Conservation (phyloP, 2,797 vertebrate genomes). For the Clarias platycephalus region DNA sequence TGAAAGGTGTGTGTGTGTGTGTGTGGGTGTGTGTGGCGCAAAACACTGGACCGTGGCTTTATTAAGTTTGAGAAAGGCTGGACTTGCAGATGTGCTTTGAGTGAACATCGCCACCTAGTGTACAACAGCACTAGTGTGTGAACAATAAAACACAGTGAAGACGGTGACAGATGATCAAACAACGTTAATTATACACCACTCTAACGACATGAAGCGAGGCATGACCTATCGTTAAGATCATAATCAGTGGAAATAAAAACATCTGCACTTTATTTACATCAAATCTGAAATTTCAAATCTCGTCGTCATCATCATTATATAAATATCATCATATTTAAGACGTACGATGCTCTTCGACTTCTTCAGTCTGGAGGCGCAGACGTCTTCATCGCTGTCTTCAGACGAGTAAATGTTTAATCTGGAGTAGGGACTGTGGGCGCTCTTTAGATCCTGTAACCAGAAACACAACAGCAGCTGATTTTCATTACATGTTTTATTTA, state of each 20-base stretch:
- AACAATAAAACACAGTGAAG: too few species aligned
- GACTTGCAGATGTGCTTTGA: background rate
- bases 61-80: too few species aligned
- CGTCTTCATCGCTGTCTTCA: conserved; percentile 41
- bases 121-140: background rate
- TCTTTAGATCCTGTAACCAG: conserved; percentile 14
- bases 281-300: background rate
- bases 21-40: too few species aligned
- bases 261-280: background rate
- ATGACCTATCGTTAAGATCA: background rate
- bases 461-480: background rate
- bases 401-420: conserved; percentile 41
- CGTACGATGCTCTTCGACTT: conserved; percentile 45
- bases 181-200: background rate
- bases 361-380: conserved; percentile 36
- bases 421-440: background rate
- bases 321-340: background rate
- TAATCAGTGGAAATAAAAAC: background rate
- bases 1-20: too few species aligned
- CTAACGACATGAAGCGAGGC: background rate
- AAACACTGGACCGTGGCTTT: too few species aligned
- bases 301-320: too few species aligned
- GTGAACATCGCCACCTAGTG: background rate
- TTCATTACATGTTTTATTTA: background rate
- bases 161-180: background rate